Base-by-base conservation (phyloP, 2,797 vertebrate genomes). In the Coendou prehensilis region DNA sequence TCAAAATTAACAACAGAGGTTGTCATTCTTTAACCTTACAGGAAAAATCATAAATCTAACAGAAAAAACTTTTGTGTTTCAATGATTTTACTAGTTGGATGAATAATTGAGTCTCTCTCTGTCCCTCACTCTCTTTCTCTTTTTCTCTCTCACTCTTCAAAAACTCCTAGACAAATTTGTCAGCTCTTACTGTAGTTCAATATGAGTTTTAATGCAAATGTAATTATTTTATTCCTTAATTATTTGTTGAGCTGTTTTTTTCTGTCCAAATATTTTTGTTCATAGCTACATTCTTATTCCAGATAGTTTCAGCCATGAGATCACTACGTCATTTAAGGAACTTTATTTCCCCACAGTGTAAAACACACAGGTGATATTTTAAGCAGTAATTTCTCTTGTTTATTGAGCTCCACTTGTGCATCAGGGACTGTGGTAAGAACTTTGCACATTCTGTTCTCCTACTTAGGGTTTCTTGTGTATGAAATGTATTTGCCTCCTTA, bases 1-100 rank as follows among this genome's bases (percentile, higher is more conserved):
- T 52, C 6, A 50, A 10, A 94, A 83, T 41, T 18, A 78, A 92
- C 93, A 93, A n/a, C 41, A 52, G 26, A 76, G 50, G 15, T 64
- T 96, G 37, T 64, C 52, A 50, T 56, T 84, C 30, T 56, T 93
- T 93, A 94, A 89, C 4, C 3, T 63, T 47, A 41, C 18, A 79
- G 6, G 2, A 4, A 17, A 78, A 61, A 78, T 57, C 75, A 28
- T 45, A 67, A 93, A 83, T 78, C 15, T 92, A 87, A 64, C 3
- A 47, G 26, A 87, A 80, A 41, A 4, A 71, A 79, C 69, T 81
- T 56, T 71, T 92, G 22, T 13, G 4, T 67, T 78, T 93, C n/a
- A 56, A 9, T 84, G 4, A 73, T 61, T 89, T 37, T 20, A 26
- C 22, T 78, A 6, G 73, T 84, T 90, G 37, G 45, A 56, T 84